Base-by-base conservation (phyloP, 1,140 invertebrate genomes). In the Macrostomum lignano region DNA sequence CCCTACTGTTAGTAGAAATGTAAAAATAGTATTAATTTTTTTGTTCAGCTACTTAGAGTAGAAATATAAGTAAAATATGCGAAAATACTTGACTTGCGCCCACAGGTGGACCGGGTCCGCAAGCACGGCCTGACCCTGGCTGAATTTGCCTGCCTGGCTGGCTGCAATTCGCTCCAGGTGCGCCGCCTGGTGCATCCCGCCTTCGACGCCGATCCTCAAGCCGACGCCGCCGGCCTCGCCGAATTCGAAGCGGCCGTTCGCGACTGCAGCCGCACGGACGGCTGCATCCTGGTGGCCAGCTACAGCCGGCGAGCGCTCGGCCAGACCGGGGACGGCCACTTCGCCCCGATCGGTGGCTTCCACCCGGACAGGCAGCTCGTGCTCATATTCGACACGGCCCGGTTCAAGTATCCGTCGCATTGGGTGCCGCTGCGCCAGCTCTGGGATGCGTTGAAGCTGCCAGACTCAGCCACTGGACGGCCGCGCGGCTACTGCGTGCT, bases 341-440 rank as follows among this genome's bases (percentile, higher is more conserved):
- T 55, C 39, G 51, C 49, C 4, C 49, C 52, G 1, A 37, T 55
- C 13, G 51, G 45, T 13, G 55, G 51, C 0, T 58, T 53, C 34
- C 48, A 58, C 37, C 39, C 45, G 3, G 44, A 30, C 1, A 41
- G 34, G 21, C 52, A 58, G 31, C 31, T 52, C 23, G 48, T 52
- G 3, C 31, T 58, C 13, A 48, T 58, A 21, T 36, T 58, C 36
- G 55, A 58, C 38, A 49, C 49, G 2, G 55, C 55, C 3, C 35
- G 55, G 31, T 58, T 54, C 38, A 58, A 58, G 35, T 58, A 58
- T 32, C 55, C 53, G 9, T 52, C 55, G 26, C 53, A 58, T 36
- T 58, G 55, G 55, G 42, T 58, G 4, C 37, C 45, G 0, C 30
- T 57, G 2, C 6, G 42, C 2, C 25, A 40, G 4, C 35, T 58